Evolutionary conservation across 1,140 invertebrate species (phyloP).

Genomic region (Wiebesia pumilae): DNA sequence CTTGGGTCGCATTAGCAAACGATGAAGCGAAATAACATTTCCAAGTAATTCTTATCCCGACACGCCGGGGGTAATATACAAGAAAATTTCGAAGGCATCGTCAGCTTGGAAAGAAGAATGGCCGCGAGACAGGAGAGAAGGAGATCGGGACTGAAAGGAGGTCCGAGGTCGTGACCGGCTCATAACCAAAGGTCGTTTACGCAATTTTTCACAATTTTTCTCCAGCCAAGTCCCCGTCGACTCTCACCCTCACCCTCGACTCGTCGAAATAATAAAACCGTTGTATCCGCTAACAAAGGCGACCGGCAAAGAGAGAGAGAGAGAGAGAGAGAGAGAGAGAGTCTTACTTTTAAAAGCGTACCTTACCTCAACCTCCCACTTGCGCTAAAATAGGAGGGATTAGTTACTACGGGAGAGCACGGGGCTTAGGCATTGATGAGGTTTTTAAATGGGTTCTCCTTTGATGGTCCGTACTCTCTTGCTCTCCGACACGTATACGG

Average conservation of each 20-base stretch:
- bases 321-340: slow-evolving; percentile 52
- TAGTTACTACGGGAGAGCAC: slow-evolving; percentile 73
- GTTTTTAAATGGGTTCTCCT: slow-evolving; percentile 77
- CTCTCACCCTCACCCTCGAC: slow-evolving; percentile 25
- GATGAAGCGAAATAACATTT: not conserved
- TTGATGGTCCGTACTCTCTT: slow-evolving; percentile 65
- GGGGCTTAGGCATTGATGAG: slow-evolving; percentile 77
- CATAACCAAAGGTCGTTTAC: slow-evolving; percentile 52
- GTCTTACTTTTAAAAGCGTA: slow-evolving; percentile 73
- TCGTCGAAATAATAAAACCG: slow-evolving; percentile 71
- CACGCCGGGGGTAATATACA: not conserved
- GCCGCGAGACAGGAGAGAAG: not conserved
- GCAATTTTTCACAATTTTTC: slow-evolving; percentile 55
- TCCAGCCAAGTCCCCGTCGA: not conserved
- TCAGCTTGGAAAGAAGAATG: not conserved
- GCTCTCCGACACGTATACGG: slow-evolving; percentile 4
- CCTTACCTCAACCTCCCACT: slow-evolving; percentile 53
- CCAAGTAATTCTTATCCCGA: not conserved
- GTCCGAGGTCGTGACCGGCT: slow-evolving; percentile 51
- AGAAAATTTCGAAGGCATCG: not conserved
- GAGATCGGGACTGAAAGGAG: not conserved
- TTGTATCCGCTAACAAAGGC: slow-evolving; percentile 74
- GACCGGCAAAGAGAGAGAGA: slow-evolving; percentile 36
- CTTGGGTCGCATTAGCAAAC: too few relatives aligned
- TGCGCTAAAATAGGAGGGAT: slow-evolving; percentile 76